Base-by-base conservation (phyloP, 2,113 vertebrate species). In the Paramormyrops kingsleyae region DNA sequence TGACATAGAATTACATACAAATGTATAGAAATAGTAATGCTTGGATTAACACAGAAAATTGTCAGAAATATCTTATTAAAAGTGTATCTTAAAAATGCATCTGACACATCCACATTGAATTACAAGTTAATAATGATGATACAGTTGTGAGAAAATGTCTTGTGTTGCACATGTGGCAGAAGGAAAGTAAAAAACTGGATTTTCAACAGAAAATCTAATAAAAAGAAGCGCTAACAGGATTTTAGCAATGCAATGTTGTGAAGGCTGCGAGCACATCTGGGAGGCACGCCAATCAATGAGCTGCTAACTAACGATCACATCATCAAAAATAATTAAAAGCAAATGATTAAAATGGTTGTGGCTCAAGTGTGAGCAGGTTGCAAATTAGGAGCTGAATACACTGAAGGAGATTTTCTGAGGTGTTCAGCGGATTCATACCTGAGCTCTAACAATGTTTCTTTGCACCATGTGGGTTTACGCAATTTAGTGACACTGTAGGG, bases 291-390 rank as follows among this genome's bases (percentile, higher is more conserved):
- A 89, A 83, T 89, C 47, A 89, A 42, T 53, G 66, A 83, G n/a
- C 3, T 10, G n/a, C 88, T 89, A 77, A 49, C 39, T 62, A 88
- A 66, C 46, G 6, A 50, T 89, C 13, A 80, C 66, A 27, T 80
- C 88, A 66, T 88, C n/a, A 62, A 84, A 84, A 85, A 70, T 87
- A 86, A 90, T 90, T 86, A 66, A 86, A 19, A 49, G 44, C 17
- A 87, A 86, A 90, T 27, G 52, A 89, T 66, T 88, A 31, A 88
- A 84, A 70, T 42, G 49, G 19, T 47, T 89, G 50, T 56, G 35
- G 39, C 21, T 9, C 31, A 83, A 39, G 74, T 80, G 49, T 84
- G 52, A 52, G 83, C 46, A 59, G 21, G 56, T 56, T 66, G 56
- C 49, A 42, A 56, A 89, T 83, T 52, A 56, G 24, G 10, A 31